Percentiles rank a stretch among this genome's conserved stretches.
These are phyloP conservation scores for Catostylus mosaicus DNA, from an alignment of 30 jellyfish, hydroid and myxozoan species.

Conservation along the genomic window DNA sequence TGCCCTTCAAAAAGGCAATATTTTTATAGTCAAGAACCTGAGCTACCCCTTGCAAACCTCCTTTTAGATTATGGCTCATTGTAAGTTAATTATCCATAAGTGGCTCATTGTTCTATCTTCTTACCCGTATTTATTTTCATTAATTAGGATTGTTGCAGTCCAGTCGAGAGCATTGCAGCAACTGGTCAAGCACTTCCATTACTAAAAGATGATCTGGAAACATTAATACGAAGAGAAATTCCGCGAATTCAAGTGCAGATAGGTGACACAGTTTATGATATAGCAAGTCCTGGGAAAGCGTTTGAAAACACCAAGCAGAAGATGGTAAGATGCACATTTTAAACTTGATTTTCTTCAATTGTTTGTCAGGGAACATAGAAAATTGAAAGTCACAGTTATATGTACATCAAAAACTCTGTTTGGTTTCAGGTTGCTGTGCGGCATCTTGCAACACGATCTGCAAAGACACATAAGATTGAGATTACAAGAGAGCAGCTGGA, in stretches of 20 bases:
- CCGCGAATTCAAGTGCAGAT: conserved; percentile 78
- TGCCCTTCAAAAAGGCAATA: too few relatives aligned
- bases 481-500: conserved; percentile 96
- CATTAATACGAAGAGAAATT: conserved; percentile 85
- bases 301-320: conserved; percentile 93
- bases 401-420: too few relatives aligned
- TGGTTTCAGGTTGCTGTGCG: conserved; percentile 94
- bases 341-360: background rate
- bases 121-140: background rate
- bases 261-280: conserved; percentile 70
- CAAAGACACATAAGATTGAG: conserved; percentile 61
- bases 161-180: conserved; percentile 92
- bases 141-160: conserved; percentile 92
- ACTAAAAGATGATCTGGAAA: conserved; percentile 80
- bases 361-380: background rate
- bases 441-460: conserved; percentile 63
- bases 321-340: conserved; percentile 80
- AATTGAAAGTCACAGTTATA: too few relatives aligned
- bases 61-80: too few relatives aligned
- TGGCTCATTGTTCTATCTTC: too few relatives aligned
- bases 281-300: conserved; percentile 99
- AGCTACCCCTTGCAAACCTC: too few relatives aligned
- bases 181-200: conserved; percentile 82
- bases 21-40: too few relatives aligned
- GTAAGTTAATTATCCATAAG: too few relatives aligned